phyloP scores from a whole-genome alignment of 1,140 invertebrate species.

The Arctopsyche grandis region DNA sequence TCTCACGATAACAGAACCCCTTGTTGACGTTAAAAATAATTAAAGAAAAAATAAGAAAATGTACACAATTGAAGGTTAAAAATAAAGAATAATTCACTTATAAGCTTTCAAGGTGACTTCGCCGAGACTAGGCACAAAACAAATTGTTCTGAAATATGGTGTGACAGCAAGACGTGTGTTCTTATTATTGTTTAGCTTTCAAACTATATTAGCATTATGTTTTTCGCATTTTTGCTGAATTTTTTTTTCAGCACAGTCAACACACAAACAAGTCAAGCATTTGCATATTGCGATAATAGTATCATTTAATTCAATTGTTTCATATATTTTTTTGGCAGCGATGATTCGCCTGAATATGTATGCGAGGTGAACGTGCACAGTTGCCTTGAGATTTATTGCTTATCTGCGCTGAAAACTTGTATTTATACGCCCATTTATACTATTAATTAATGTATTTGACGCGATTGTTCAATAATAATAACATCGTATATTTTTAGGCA shows the following conservation, averaged over 20 bases:
- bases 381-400: constrained; percentile 13
- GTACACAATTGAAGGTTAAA: constrained; percentile 22
- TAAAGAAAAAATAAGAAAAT: too few relatives aligned
- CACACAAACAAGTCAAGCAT: too few relatives aligned
- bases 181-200: not conserved
- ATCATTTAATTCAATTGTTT: not conserved
- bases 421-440: constrained; percentile 18
- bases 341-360: constrained; percentile 1
- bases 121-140: constrained; percentile 6
- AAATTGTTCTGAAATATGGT: constrained; percentile 24
- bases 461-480: not conserved
- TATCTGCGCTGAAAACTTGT: not conserved
- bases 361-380: constrained; percentile 18
- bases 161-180: not conserved
- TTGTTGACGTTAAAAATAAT: not conserved
- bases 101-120: not conserved
- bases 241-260: not conserved
- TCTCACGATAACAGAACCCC: not conserved
- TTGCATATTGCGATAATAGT: too few relatives aligned
- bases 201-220: not conserved
- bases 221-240: not conserved
- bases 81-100: constrained; percentile 5
- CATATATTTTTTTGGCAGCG: not conserved
- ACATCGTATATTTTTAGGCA: not conserved
- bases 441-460: constrained; percentile 2